Evolutionary conservation across 2,113 vertebrate species (phyloP).

Genomic region (Mastomys coucha): DNA sequence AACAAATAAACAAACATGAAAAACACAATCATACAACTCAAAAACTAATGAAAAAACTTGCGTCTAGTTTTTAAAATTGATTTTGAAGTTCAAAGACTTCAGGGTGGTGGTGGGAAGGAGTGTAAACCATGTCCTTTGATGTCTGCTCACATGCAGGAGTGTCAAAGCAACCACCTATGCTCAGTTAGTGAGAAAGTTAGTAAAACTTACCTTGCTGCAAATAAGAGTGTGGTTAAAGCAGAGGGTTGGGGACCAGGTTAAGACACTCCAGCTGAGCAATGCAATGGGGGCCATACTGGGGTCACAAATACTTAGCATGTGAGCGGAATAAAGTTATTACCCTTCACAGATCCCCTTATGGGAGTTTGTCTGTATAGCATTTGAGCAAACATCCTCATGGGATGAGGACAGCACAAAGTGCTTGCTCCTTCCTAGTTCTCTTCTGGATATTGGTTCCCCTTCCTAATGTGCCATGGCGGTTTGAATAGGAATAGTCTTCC

Average conservation of each 20-base stretch:
- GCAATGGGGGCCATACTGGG: neutral
- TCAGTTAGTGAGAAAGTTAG: neutral
- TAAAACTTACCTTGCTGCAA: neutral
- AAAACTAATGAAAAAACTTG: neutral
- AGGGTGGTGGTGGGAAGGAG: neutral
- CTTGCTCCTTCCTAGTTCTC: neutral
- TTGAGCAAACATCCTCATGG: neutral
- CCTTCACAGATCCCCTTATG: neutral
- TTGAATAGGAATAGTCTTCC: no score
- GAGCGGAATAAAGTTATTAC: neutral
- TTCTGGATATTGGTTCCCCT: neutral
- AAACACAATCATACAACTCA: neutral
- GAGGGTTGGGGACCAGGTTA: neutral
- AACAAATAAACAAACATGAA: neutral
- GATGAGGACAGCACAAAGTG: neutral
- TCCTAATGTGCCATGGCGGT: neutral
- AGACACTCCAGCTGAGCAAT: neutral
- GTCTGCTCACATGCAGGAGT: neutral
- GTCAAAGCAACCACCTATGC: neutral
- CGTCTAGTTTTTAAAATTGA: neutral
- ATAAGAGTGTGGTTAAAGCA: neutral
- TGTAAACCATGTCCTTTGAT: neutral
- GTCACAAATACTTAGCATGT: neutral
- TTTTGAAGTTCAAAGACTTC: neutral
- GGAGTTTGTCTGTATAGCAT: neutral